Conservation (phyloP, 2,797 vertebrate species). For the Triplophysa yarkandensis region DNA sequence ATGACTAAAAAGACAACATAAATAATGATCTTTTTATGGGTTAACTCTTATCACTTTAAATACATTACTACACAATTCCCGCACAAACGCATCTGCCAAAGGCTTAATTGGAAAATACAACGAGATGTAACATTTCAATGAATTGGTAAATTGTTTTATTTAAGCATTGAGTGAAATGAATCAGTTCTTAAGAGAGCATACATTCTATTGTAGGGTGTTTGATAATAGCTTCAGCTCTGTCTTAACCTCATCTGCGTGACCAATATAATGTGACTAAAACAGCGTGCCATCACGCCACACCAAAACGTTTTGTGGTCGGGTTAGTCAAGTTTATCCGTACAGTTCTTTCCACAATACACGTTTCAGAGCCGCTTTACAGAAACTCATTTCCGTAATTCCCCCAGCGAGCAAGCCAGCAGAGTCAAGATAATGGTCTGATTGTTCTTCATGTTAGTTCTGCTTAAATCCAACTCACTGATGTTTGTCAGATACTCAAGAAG, state of each 20-base stretch:
- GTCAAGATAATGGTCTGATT: slow-evolving; percentile 1
- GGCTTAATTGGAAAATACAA: not conserved
- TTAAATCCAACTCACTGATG: slow-evolving; percentile 13
- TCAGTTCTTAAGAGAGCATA: not conserved
- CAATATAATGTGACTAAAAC: not conserved
- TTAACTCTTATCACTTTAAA: too few relatives aligned
- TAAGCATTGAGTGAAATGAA: not conserved
- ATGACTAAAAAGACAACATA: too few relatives aligned
- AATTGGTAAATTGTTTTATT: not conserved
- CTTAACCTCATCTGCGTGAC: not conserved
- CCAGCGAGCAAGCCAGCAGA: not conserved
- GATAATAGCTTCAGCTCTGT: not conserved
- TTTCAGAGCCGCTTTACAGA: not conserved
- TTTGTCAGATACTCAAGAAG: slow-evolving; percentile 20
- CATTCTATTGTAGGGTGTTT: not conserved
- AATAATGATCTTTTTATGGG: too few relatives aligned
- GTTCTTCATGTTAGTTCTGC: slow-evolving; percentile 2
- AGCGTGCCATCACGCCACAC: not conserved
- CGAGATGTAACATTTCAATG: not conserved
- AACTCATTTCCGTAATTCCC: not conserved
- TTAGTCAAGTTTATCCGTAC: slow-evolving; percentile 3
- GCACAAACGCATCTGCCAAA: too few relatives aligned
- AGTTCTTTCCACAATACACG: not conserved
- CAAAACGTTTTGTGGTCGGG: not conserved
- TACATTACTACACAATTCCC: too few relatives aligned